Base-by-base conservation (phyloP, 2,797 vertebrate genomes). In the Cyprinella venusta region DNA sequence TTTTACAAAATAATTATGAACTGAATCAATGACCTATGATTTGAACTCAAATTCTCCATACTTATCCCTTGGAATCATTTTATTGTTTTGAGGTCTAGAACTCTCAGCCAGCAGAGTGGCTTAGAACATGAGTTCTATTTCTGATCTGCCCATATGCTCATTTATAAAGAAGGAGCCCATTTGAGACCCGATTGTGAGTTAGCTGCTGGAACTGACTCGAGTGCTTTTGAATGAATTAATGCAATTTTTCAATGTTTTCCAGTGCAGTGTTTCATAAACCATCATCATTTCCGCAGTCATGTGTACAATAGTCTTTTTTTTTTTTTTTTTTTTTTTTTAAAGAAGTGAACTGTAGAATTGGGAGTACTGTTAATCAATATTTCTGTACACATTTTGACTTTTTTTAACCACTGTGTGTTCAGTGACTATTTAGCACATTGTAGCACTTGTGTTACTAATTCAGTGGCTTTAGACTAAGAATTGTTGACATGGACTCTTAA, bases 341-440 rank as follows among this genome's bases (percentile, higher is more conserved):
- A 50, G 4, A 78, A 50, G 26, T 74, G 40, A 82, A 65, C 68
- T 69, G 45, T 86, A 80, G 63, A 79, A 64, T 42, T 61, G 24
- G 80, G 48, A 50, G 56, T 76, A 77, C 33, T 30, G 68, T 71
- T 78, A 59, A 38, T 59, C 64, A 30, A 64, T 9, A 16, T 76
- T 69, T 79, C 19, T 70, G 16, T 54, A 33, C 70, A 68, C 54
- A 48, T 83, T 79, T 75, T 61, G 12, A 76, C 26, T 61, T 63
- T 13, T 61, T 38, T 70, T 74, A 38, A 79, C 45, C 76, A 45
- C 45, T 79, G 76, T 72, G 24, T 15, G 8, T 81, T 83, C 71
- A 80, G 76, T 86, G 81, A 48, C 64, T 77, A 40, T 76, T 83
- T 83, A 86, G 81, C 80, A 79, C 45, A 69, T 42, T 26, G 76